Evolutionary conservation across 2,888 invertebrate genomes (phyloP), one percentile per base, ranked within the genome.

Genomic region (Trichogramma evanescens): DNA sequence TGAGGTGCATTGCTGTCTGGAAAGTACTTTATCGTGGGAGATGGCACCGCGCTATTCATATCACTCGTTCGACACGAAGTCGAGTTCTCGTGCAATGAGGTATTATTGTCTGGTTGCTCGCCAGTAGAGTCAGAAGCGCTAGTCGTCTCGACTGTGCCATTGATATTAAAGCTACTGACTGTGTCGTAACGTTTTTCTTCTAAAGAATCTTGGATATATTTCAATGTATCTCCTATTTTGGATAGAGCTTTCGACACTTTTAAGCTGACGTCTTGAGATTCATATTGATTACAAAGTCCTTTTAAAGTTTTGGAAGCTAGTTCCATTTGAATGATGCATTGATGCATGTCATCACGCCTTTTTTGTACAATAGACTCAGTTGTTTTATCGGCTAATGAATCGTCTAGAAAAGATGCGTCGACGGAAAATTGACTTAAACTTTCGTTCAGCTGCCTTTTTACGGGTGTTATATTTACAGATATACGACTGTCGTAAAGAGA

Each of bases 401-500:
- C 56, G 50, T 73, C 75, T 9, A 73, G 50, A 8, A 71, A 65
- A 13, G 75, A 72, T 4, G 71, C 59, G n/a, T 77, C 75, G 44
- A 75, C 49, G 3, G 77, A 74, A 51, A 78, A 64, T n/a, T 76
- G 75, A 56, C 74, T 73, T 6, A 78, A 63, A 61, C 77, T 78
- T 50, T 78, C 76, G 55, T 76, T 78, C 10, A 78, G 64, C 40
- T 74, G 73, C 46, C 69, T 74, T 51, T 76, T 77, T 2, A 78
- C 72, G 0, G 74, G 74, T 1, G 74, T 73, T 43, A 76, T 71
- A 39, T 78, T 76, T 54, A 77, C 69, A 1, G 75, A 74, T 56
- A 78, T 77, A 13, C 75, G 66, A 58, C 72, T 74, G 48, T 74
- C 71, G 13, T 59, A 65, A 39, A 72, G 59, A 0, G 72, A 72